Conservation (phyloP, 2,113 vertebrate species). For the Nothocercus nigrocapillus region DNA sequence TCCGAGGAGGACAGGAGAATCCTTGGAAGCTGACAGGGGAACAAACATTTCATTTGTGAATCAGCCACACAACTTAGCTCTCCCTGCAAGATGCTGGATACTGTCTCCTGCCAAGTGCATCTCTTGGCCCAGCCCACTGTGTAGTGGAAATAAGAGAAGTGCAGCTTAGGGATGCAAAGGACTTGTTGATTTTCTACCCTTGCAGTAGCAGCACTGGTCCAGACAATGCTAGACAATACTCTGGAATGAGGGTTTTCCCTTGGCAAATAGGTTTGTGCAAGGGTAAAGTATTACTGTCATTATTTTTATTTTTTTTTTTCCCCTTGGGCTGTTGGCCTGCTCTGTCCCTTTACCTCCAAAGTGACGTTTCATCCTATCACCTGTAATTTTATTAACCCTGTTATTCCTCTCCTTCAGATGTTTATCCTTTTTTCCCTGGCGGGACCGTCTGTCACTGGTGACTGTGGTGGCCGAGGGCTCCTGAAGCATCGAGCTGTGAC, state of each 20-base stretch:
- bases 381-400: neutral
- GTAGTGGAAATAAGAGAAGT: neutral
- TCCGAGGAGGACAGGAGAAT: neutral
- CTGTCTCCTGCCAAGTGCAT: neutral
- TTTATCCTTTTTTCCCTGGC: neutral
- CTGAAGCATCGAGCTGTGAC: neutral
- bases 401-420: neutral
- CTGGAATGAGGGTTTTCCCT: neutral
- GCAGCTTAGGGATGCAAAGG: neutral
- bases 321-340: neutral
- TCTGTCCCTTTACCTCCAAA: neutral
- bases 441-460: neutral
- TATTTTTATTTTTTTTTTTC: neutral
- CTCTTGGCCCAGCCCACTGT: neutral
- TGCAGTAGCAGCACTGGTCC: neutral
- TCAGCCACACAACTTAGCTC: neutral
- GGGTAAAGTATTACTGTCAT: neutral
- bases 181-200: neutral
- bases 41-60: fast-evolving
- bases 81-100: neutral
- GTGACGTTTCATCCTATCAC: neutral
- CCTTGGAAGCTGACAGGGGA: neutral
- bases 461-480: neutral
- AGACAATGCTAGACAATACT: neutral
- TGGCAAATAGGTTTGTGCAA: fast-evolving